Base-by-base conservation (phyloP, 1,140 invertebrate species). In the Drosophila punjabiensis region DNA sequence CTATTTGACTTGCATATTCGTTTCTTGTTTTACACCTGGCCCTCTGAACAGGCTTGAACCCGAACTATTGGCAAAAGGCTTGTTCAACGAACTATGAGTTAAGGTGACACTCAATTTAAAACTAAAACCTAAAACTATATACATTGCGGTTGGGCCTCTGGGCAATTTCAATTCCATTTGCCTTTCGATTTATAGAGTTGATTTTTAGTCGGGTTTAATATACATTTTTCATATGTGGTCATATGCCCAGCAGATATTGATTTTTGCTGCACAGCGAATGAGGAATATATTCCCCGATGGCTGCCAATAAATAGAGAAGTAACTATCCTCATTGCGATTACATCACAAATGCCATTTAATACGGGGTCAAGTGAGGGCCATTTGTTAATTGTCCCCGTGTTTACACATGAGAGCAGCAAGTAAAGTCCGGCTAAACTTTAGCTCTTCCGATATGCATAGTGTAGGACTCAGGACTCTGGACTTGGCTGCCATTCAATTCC, bases 401-500 rank as follows among this genome's bases (percentile, higher is more conserved):
- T 73, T 74, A 53, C 55, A 61, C 70, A 71, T 48, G 68, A 32
- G 30, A 32, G 30, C 64, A 11, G 55, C 32, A 61, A 37, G 55
- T 50, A 43, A 39, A 58, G 55, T 37, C 43, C 35, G 45, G 56
- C 30, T 45, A 37, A 74, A 74, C 30, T 43, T 53, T 73, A 24
- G 45, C 24, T 6, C 16, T 43, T 74, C 18, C 47, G n/a, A 61
- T 77, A 58, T 68, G 74, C 55, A 67, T 58, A 52, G 32, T 78
- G 41, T 18, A 41, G 32, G 24, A 18, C 24, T 35, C n/a, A n/a
- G 37, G 16, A 43, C n/a, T 11, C 16, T 16, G 43, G 50, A 58
- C 50, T 30, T 18, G n/a, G 8, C 61, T 66, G 20, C 70, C 60
- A 88, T 87, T 87, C 84, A 84, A 83, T 87, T 87, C 85, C 77